Evolutionary conservation across 2,888 invertebrate genomes (phyloP), one percentile per base, ranked within the genome.

Genomic region (Tetheella fluctuosa): DNA sequence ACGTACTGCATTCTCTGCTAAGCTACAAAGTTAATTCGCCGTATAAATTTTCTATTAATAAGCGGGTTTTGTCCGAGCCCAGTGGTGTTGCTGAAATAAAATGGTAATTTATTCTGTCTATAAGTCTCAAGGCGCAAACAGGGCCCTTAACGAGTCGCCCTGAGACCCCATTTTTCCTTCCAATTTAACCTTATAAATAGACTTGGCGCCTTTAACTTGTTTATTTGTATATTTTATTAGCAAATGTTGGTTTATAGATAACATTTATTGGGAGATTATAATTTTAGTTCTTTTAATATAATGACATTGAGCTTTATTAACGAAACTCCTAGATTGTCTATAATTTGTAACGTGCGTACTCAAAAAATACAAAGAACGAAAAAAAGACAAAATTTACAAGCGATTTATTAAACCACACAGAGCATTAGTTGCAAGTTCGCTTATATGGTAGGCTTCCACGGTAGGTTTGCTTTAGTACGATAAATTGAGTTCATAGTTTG

Each of bases 41-140:
- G 85, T 78, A 85, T 85, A 84, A 85, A 85, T 74, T 83, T 73
- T 78, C 77, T 83, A 84, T 85, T 81, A 80, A 83, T 84, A 83
- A 82, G 72, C 74, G 65, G 65, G 70, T 74, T 68, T 70, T 64
- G 74, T 72, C 73, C 74, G 59, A 69, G 69, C 67, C 65, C 58
- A 71, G 60, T 64, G 64, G 69, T 72, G 73, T 75, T 70, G 68
- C 70, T 59, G 58, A 70, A 77, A 82, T 73, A 77, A 79, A 85
- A 87, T 86, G 86, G 80, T 84, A 88, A 88, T 86, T 77, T 86
- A 88, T 88, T 80, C 85, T 58, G 71, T 68, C 79, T 74, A 83
- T 84, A 84, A 83, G 80, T 85, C 85, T 77, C 68, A 53, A 65
- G 69, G 74, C 72, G 75, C 71, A 74, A 82, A 80, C 80, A 79